Conservation (phyloP, 2,797 vertebrate genomes). For the Echiichthys vipera region DNA sequence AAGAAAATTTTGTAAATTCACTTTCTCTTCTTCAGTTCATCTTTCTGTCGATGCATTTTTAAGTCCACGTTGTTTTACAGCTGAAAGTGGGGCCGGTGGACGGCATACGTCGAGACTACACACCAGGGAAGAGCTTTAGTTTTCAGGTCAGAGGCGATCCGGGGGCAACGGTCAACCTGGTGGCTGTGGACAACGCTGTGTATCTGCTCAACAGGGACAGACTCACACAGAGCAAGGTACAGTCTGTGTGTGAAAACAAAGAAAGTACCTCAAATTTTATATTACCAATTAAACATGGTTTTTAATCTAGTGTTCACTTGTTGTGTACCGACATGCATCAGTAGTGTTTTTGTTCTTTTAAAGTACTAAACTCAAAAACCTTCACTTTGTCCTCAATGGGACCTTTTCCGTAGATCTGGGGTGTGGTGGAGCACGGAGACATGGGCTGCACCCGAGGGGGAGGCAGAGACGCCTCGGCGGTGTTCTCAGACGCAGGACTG, state of each 20-base stretch:
- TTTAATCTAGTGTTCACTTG: background rate
- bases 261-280: background rate
- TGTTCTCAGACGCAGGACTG: constrained; percentile 85
- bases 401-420: constrained; percentile 82
- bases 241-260: constrained; percentile 10
- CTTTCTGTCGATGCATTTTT: background rate
- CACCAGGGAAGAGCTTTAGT: constrained; percentile 68
- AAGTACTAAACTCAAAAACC: background rate
- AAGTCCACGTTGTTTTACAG: constrained; percentile 34
- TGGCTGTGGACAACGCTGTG: constrained; percentile 88
- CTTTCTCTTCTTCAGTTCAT: background rate
- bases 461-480: constrained; percentile 63
- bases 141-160: constrained; percentile 83
- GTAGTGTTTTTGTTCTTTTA: background rate
- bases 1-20: too few relatives aligned
- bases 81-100: constrained; percentile 67
- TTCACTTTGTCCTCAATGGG: background rate
- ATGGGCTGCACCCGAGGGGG: constrained; percentile 85
- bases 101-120: background rate
- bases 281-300: background rate
- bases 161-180: constrained; percentile 83
- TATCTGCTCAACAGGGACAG: constrained; percentile 83
- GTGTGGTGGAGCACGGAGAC: constrained; percentile 81
- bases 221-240: constrained; percentile 87
- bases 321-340: background rate